Base-by-base conservation (phyloP, 2,888 invertebrate species). In the Pseudolycoriella hygida region DNA sequence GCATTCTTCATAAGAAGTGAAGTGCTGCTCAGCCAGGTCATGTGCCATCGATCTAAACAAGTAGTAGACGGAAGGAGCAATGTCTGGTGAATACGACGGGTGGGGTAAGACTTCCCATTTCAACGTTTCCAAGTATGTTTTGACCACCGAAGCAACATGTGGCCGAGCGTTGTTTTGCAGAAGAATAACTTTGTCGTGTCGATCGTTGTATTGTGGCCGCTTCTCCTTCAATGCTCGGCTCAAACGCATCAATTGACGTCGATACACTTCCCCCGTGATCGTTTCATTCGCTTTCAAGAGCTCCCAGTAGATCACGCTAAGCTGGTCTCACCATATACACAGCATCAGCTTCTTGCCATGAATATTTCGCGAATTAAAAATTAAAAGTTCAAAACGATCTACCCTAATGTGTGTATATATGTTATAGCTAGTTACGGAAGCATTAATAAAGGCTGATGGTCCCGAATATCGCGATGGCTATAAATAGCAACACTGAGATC, bases 171-270 rank as follows among this genome's bases (percentile, higher is more conserved):
- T 30, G 30, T 30, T 11, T 11, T 38, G 38, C 5, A 11, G 38
- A 8, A 38, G 14, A n/a, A 38, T 38, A 38, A 5, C 38, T 38
- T 38, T 38, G 38, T 38, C n/a, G n/a, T 38, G 38, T 38, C 38
- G 8, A 38, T 38, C n/a, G 5, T 8, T 14, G 5, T n/a, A 38
- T 38, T 38, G 5, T 30, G 38, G 38, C 38, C 38, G 38, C 14
- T 38, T 38, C 14, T 38, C 8, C 17, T 5, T n/a, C 6, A 38
- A 5, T 10, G 38, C 17, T 38, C 38, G 5, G 8, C 8, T 38
- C n/a, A 38, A 30, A 30, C 30, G 11, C 11, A 30, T 30, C 11
- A 30, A 10, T 30, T 38, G 8, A 8, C 11, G 8, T 38, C 38
- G 38, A 15, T 38, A 38, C 6, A n/a, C 8, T 10, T 5, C 38